Base-by-base conservation (phyloP, 2,888 invertebrate genomes). In the Dasypogon diadema region DNA sequence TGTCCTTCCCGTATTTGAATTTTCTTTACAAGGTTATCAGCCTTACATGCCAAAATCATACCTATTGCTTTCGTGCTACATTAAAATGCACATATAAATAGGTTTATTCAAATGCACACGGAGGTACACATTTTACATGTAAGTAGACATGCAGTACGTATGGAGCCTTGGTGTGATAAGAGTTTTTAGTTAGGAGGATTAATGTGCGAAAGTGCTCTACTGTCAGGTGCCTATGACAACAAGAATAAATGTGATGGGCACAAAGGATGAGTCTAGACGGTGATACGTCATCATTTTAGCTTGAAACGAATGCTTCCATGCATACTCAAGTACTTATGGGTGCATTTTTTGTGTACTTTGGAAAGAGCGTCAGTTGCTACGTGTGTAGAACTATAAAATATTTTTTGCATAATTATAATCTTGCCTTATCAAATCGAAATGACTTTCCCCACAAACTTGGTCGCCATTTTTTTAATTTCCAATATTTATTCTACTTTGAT, bases 291-390 rank as follows among this genome's bases (percentile, higher is more conserved):
- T 30, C 24, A 58, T 24, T 58, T 58, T 8, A 26, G 34, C 34
- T 26, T 10, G 26, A 30, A 30, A 26, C 10, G 16, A 2, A 16
- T 30, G 30, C 26, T 58, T 58, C 30, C 30, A 58, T 58, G 58
- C 58, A 58, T 58, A 58, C 58, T 58, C 26, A 58, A 58, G 16
- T 58, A 58, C 58, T 58, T 58, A 30, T 8, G 30, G 58, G 14
- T 58, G 58, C 26, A 30, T 58, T 58, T n/a, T 55, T 55, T 55
- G 18, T 55, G 55, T n/a, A 22, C 3, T 22, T n/a, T 12, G 22
- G 55, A 22, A 16, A 54, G 1, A 18, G 1, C 5, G 22, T 12
- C 12, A n/a, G 22, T n/a, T 55, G 55, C 24, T n/a, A 8, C 10
- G 37, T 37, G 37, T n/a, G n/a, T n/a, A n/a, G n/a, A n/a, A n/a